Percentiles rank a stretch among this genome's conserved stretches.
Conservation (phyloP, 2,113 vertebrate species). For the Phaethon lepturus region DNA sequence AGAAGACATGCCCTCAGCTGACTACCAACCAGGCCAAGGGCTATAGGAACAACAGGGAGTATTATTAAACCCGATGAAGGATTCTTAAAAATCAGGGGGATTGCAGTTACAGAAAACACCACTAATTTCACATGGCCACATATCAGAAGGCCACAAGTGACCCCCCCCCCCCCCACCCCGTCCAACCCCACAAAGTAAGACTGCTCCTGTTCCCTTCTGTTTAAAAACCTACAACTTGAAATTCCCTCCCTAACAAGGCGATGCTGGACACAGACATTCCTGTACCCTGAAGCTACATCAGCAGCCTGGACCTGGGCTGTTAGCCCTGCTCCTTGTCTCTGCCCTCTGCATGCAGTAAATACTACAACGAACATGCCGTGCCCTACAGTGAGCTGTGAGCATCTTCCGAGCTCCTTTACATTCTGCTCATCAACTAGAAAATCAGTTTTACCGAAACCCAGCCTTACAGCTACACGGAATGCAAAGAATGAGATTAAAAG, state of each 20-base stretch:
- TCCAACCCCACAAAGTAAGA: not conserved
- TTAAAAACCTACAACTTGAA: not conserved
- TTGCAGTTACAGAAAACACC: not conserved
- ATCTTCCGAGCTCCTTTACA: not conserved
- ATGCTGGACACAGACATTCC: not conserved
- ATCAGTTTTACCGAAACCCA: slow-evolving; percentile 40
- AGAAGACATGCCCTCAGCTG: not conserved
- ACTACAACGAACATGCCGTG: accelerated
- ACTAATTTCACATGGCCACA: not conserved
- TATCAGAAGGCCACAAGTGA: not conserved
- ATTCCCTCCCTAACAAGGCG: not conserved
- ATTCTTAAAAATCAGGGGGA: not conserved
- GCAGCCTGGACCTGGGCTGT: not conserved
- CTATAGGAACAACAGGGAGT: not conserved
- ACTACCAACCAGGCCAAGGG: not conserved
- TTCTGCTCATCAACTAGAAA: slow-evolving; percentile 7
- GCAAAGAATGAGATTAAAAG: slow-evolving; percentile 57
- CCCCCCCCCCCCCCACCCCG: not conserved
- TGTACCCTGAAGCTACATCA: not conserved
- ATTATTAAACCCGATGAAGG: not conserved
- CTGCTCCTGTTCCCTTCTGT: not conserved
- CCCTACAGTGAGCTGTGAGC: not conserved
- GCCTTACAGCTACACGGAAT: slow-evolving; percentile 20
- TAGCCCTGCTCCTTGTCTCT: not conserved
- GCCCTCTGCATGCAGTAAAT: not conserved